phyloP scores from a whole-genome alignment of 2,797 vertebrate genomes.

The Sebastiscus albofasciatus region DNA sequence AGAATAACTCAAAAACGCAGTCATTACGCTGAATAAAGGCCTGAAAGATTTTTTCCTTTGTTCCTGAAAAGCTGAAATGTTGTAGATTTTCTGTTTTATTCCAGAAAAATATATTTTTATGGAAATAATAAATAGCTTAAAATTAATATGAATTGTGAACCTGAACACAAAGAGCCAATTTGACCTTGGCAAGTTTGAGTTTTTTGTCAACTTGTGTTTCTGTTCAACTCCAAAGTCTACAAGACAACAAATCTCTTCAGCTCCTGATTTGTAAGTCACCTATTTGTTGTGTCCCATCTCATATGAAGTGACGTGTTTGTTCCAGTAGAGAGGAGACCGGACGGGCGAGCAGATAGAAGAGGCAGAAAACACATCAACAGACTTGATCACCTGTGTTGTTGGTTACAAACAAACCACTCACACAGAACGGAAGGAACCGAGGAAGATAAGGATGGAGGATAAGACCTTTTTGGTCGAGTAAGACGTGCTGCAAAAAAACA shows the following conservation, averaged over 20 bases:
- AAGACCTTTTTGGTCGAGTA: conserved; percentile 19
- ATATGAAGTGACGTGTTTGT: neutral
- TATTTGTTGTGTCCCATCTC: neutral
- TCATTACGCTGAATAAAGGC: neutral
- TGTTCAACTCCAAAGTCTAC: neutral
- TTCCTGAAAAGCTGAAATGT: neutral
- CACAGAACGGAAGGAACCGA: neutral
- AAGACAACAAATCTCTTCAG: neutral
- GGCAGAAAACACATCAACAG: conserved; percentile 31
- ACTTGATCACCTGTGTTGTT: conserved; percentile 20
- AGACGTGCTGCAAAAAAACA: neutral
- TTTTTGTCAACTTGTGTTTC: neutral
- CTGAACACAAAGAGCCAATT: neutral
- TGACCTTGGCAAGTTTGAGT: neutral
- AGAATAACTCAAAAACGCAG: neutral
- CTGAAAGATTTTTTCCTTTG: neutral
- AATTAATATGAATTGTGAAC: neutral
- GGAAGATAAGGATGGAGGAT: neutral
- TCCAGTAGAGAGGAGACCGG: neutral
- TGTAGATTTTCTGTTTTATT: neutral
- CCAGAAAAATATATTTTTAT: neutral
- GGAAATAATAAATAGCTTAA: neutral
- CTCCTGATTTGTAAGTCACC: neutral
- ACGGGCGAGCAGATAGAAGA: neutral
- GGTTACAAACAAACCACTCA: conserved; percentile 21